phyloP scores from a whole-genome alignment of 2,113 vertebrate species.

The Aviceda subcristata region DNA sequence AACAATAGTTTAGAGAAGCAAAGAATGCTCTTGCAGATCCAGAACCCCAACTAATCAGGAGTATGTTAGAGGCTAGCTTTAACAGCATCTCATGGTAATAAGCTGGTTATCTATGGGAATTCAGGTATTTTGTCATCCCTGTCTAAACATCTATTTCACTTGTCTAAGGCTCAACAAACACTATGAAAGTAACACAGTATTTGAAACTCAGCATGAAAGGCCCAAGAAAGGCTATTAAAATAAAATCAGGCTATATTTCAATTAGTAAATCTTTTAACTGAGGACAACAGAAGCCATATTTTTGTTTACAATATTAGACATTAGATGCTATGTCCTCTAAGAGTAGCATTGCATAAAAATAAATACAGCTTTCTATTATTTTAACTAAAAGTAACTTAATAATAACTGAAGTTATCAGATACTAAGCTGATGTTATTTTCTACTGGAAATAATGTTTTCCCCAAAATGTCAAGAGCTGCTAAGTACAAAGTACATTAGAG shows the following conservation, averaged over 20 bases:
- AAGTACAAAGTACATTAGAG: background rate
- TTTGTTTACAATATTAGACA: background rate
- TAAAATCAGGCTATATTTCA: background rate
- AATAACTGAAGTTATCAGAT: background rate
- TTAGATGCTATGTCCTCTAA: too few species aligned
- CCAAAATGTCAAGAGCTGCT: background rate
- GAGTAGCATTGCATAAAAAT: background rate
- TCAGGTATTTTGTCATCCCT: background rate
- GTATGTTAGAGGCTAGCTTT: background rate
- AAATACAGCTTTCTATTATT: background rate
- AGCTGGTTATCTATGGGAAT: background rate
- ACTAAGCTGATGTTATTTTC: background rate
- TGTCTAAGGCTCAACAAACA: background rate
- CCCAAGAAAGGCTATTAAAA: background rate
- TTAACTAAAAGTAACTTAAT: background rate
- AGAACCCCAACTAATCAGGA: fast-evolving
- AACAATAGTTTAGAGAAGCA: background rate
- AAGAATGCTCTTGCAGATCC: background rate
- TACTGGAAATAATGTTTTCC: background rate
- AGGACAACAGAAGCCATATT: background rate
- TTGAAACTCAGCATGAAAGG: background rate
- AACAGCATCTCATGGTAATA: background rate
- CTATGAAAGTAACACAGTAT: background rate
- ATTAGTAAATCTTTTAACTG: background rate
- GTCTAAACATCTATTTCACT: background rate